Conservation (phyloP, 1,140 invertebrate genomes). For the Protaetia brevitarsis region DNA sequence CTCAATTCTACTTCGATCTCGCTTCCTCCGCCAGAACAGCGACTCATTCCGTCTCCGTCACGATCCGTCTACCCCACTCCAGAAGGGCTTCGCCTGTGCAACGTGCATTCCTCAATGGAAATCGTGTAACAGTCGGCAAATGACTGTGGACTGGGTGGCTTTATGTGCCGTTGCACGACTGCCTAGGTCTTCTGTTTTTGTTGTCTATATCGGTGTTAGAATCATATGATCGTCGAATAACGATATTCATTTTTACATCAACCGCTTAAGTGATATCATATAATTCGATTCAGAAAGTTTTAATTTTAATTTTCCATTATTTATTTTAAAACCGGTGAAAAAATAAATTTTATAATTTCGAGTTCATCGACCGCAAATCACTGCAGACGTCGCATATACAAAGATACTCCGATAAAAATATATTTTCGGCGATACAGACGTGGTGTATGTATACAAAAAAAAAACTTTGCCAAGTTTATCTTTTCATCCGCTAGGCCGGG, state of each 20-base stretch:
- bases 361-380: conserved; percentile 15
- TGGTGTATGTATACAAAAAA: background rate
- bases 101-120: conserved; percentile 20
- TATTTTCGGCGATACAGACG: conserved; percentile 2
- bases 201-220: background rate
- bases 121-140: conserved; percentile 15
- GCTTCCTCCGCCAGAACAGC: background rate
- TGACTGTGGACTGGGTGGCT: conserved; percentile 20
- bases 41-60: background rate
- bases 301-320: conserved; percentile 10
- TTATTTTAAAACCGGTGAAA: background rate
- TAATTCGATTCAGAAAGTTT: background rate
- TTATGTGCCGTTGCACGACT: conserved; percentile 13
- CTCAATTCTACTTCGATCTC: background rate
- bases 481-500: no score
- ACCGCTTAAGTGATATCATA: background rate
- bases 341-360: conserved; percentile 7
- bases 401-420: background rate
- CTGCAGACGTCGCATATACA: background rate
- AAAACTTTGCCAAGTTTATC: conserved; percentile 13
- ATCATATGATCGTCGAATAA: background rate
- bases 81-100: conserved; percentile 22
- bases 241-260: background rate
- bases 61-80: conserved; percentile 9
- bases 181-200: background rate